Evolutionary conservation across 2,113 vertebrate genomes (phyloP), one percentile per base, ranked within the genome.

Genomic region (Gorilla gorilla): DNA sequence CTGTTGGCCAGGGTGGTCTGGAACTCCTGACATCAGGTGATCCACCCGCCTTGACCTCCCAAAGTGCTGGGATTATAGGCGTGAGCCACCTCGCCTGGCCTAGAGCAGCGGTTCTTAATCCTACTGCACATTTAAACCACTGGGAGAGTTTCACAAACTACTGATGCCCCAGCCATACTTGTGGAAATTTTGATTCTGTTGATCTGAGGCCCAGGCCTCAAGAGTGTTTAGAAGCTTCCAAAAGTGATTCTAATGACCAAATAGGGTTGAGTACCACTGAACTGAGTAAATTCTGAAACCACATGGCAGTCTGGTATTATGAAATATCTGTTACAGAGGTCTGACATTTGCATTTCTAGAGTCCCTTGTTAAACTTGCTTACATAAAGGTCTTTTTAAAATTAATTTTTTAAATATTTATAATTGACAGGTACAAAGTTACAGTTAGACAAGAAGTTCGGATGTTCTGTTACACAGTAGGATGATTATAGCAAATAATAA

Each of bases 211-310:
- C 43, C 18, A 17, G 27, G 64, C 25, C 40, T 88, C 59, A 6
- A 2, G 66, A 23, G 10, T 14, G 9, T 75, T 80, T 18, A 32
- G 72, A 95, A 88, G 57, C 30, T 75, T 85, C 45, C n/a, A 45
- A 45, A 23, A 93, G 50, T 30, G 92, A 84, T 50, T 64, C n/a
- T 68, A 40, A 52, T 50, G 32, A 8, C 32, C 78, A 48, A 72
- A 14, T 22, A 66, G 50, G 25, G 6, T n/a, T 92, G 87, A 94
- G 45, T 73, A 48, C 22, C 0, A 16, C 18, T 4, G 30, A 79
- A 14, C 22, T 27, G 23, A 76, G 89, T 68, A 14, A 61, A n/a
- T 68, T 35, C 55, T 50, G 97, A 87, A 96, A 89, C 12, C 59
- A 12, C 23, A 3, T 52, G 76, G 87, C 45, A 32, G 59, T 75